Evolutionary conservation across 2,113 vertebrate species (phyloP).

Genomic region (Varanus salvator): DNA sequence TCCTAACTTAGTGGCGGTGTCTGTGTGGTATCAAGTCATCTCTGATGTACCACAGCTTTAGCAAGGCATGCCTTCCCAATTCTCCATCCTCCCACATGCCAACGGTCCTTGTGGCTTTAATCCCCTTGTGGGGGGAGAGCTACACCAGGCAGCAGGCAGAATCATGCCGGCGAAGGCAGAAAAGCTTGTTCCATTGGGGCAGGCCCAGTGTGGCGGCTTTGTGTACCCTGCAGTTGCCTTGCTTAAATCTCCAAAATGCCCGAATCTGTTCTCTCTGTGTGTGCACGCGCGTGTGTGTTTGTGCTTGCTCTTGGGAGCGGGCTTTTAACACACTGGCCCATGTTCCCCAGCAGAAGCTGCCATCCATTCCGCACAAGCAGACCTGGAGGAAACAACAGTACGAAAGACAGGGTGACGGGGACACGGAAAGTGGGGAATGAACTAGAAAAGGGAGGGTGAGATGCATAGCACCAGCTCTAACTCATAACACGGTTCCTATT

Average conservation of each 20-base stretch:
- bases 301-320: background rate
- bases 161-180: background rate
- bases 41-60: too few species aligned
- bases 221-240: background rate
- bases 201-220: background rate
- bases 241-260: background rate
- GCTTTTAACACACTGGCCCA: too few species aligned
- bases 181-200: background rate
- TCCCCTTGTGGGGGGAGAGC: background rate
- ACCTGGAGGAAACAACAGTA: too few species aligned
- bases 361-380: background rate
- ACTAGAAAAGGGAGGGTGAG: too few species aligned
- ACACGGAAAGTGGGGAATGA: too few species aligned
- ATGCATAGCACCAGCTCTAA: background rate
- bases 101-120: background rate
- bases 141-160: background rate
- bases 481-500: background rate
- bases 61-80: too few species aligned
- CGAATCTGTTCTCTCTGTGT: background rate
- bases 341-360: background rate
- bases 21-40: too few species aligned
- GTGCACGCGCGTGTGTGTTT: too few species aligned
- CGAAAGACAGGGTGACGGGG: too few species aligned
- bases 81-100: background rate
- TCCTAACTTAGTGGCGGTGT: too few species aligned